Evolutionary conservation across 2,797 vertebrate genomes (phyloP).

Genomic region (Gila robusta): DNA sequence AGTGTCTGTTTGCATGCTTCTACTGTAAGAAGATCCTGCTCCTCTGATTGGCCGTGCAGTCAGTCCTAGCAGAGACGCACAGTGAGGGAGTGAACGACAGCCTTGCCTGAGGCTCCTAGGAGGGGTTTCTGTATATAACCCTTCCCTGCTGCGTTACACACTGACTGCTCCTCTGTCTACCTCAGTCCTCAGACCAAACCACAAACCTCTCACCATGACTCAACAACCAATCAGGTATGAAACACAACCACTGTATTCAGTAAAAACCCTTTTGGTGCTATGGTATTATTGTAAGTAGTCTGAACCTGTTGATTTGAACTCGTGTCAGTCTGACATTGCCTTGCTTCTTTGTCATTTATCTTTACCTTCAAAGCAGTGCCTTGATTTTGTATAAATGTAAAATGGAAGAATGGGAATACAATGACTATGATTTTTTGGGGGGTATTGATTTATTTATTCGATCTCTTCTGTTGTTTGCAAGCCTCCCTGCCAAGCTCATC

Average conservation of each 20-base stretch:
- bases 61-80: background rate
- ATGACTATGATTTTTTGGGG: background rate
- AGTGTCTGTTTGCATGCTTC: slow-evolving; percentile 17
- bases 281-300: background rate
- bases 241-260: background rate
- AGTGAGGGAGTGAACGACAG: background rate
- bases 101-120: background rate
- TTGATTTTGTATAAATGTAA: background rate
- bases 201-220: slow-evolving; percentile 57
- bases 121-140: slow-evolving; percentile 52
- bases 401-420: background rate
- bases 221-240: slow-evolving; percentile 69
- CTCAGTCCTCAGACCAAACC: slow-evolving; percentile 39
- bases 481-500: slow-evolving; percentile 88
- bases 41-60: slow-evolving; percentile 18
- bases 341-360: background rate
- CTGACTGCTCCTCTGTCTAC: slow-evolving; percentile 47
- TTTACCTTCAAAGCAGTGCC: background rate
- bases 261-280: background rate
- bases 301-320: background rate
- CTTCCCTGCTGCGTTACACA: slow-evolving; percentile 6
- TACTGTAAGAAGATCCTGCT: slow-evolving; percentile 30
- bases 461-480: slow-evolving; percentile 57
- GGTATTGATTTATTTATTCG: background rate
- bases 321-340: background rate